Base-by-base conservation (phyloP, 1,140 invertebrate genomes). In the Thaumatotibia leucotreta region DNA sequence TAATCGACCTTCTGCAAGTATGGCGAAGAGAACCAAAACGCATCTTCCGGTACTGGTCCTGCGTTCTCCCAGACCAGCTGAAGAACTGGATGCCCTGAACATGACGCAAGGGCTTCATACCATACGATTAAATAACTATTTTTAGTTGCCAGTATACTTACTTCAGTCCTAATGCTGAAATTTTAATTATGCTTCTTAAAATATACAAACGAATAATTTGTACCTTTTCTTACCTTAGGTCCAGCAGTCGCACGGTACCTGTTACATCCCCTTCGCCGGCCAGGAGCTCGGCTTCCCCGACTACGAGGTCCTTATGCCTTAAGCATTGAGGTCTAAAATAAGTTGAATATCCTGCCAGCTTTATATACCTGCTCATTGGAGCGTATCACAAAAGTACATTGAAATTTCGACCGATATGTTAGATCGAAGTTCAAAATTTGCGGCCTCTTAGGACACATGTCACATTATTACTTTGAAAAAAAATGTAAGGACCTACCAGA, bases 231-330 rank as follows among this genome's bases (percentile, higher is more conserved):
- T 29, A 24, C 50, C 10, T 27, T 14, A 58, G 52, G 94, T 97
- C 0, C 92, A 93, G 54, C 88, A 83, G 62, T 89, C 93, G 45
- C 95, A 96, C 71, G 93, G 93, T 9, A 92, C 92, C 35, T 93
- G 94, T 64, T 96, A 96, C 89, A 95, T 96, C 76, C 93, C 95
- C 10, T 96, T 93, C 74, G 94, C 90, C 27, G 94, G 95, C 1
- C 91, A 93, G 61, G 95, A 96, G 80, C 79, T 97, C 22, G 92
- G 93, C n/a, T 95, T 94, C 84, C 88, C 92, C 23, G 94, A 96
- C 27, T 97, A 95, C 76, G 96, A 97, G 91, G 91, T 97, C 69
- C 92, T 96, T 50, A 91, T 95, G 66, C 45, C 87, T 63, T 90
- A 87, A 84, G 35, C 20, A 1, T 52, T 63, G 32, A 45, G 17